Base-by-base conservation (phyloP, 2,113 vertebrate genomes). In the Tinamus guttatus region DNA sequence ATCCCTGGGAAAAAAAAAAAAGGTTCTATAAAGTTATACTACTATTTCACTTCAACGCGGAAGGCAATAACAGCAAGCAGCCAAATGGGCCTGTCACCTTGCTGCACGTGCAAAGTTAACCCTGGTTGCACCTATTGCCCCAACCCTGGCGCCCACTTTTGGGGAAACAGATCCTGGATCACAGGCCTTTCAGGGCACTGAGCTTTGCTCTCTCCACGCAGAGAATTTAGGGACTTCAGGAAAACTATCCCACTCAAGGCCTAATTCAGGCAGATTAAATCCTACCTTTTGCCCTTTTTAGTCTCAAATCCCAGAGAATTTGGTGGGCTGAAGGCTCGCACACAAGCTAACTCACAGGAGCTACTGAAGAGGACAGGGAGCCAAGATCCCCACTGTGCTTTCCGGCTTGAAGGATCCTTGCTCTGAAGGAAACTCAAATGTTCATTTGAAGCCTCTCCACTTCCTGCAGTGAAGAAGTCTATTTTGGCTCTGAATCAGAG, bases 41-140 rank as follows among this genome's bases (percentile, higher is more conserved):
- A 3, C 13, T 47, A 63, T 74, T 81, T 56, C 65, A 70, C n/a
- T 38, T 38, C 63, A 56, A 74, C 41, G 5, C 3, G 11, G 40
- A n/a, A 78, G 63, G 9, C 17, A 32, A 18, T 58, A 58, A 32
- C 32, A 24, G 5, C 47, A 43, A 78, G 49, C 43, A 62, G 25
- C 7, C 34, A 11, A 1, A 25, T 0, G 0, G 0, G 0, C 52
- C 1, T 0, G 0, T 47, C 1, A 1, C 43, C 69, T 36, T 32
- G 34, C 81, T 83, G 54, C 75, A 1, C 16, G 1, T 43, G 21
- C 2, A 1, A 58, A 43, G 32, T 70, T 41, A 65, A 41, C 22
- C 16, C 25, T 13, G 3, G 19, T 11, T 24, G 40, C 36, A 41
- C 3, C 8, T 20, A 7, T 0, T 40, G 38, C 16, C 9, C 11